Conservation (phyloP, 1,140 invertebrate genomes). For the Solenopsis fugax region DNA sequence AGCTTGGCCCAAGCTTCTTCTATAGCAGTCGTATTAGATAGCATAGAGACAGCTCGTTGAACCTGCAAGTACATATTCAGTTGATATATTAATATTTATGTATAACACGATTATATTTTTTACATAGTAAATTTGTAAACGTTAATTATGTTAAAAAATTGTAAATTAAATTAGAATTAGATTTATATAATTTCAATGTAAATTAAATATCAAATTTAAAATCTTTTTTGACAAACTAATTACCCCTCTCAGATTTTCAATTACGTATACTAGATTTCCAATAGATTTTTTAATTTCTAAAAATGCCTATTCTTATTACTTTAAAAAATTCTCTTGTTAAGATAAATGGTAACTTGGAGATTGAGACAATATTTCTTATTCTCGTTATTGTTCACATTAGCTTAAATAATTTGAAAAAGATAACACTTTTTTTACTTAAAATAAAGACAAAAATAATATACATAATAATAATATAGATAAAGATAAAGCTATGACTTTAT, state of each 20-base stretch:
- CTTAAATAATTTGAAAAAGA: no score
- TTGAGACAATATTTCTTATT: no score
- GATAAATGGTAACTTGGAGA: no score
- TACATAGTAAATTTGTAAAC: neutral
- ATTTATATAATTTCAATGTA: neutral
- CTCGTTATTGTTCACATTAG: no score
- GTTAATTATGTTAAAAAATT: neutral
- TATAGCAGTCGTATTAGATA: slow-evolving; percentile 89
- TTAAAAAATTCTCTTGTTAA: no score
- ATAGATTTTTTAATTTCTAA: no score
- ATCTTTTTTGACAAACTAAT: neutral
- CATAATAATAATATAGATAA: no score
- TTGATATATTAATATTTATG: slow-evolving; percentile 1
- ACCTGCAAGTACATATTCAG: slow-evolving; percentile 53
- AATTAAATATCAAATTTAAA: neutral
- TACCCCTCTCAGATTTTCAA: neutral
- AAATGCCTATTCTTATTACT: no score
- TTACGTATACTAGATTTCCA: no score
- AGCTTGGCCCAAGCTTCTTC: slow-evolving; percentile 91
- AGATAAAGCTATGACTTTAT: no score
- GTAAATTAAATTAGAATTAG: slow-evolving; percentile 8
- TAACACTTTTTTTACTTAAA: no score
- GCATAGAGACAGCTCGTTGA: slow-evolving; percentile 88
- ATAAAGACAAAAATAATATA: no score
- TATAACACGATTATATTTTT: neutral